These are phyloP conservation scores for Babylonia areolata DNA, from an alignment of 1,140 invertebrate species.

Conservation along the genomic window DNA sequence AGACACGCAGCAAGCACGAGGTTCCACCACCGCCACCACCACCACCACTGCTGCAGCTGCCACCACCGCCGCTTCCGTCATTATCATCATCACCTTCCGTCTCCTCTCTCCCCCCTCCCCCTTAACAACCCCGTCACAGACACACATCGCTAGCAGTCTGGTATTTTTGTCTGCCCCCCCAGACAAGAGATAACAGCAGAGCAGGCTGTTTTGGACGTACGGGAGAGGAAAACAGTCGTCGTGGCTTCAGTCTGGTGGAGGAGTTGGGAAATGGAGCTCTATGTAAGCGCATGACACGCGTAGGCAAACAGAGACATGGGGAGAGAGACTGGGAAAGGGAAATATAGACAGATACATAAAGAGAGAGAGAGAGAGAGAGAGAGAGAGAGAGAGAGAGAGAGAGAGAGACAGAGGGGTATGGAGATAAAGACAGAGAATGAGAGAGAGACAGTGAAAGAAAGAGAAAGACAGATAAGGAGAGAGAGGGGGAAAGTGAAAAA, in stretches of 20 bases:
- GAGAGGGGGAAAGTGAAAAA: conserved; percentile 16
- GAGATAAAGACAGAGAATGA: neutral
- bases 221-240: too few relatives aligned
- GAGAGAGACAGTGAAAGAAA: neutral
- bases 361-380: conserved; percentile 16
- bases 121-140: neutral
- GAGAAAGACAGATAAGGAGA: conserved; percentile 24
- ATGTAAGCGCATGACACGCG: too few relatives aligned
- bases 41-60: neutral
- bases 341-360: neutral
- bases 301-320: too few relatives aligned
- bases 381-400: conserved; percentile 3
- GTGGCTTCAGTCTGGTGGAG: too few relatives aligned
- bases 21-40: neutral
- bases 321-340: neutral
- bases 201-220: too few relatives aligned
- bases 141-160: conserved; percentile 5
- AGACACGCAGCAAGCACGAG: neutral
- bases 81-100: neutral
- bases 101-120: neutral
- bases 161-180: neutral
- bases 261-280: too few relatives aligned
- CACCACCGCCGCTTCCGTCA: neutral
- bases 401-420: conserved; percentile 14
- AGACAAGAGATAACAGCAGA: neutral